A percentile compares a stretch with the other conserved stretches of the same genome.
Evolutionary conservation across 2,797 vertebrate species (phyloP).

Genomic region (Basileuterus tristriatus): DNA sequence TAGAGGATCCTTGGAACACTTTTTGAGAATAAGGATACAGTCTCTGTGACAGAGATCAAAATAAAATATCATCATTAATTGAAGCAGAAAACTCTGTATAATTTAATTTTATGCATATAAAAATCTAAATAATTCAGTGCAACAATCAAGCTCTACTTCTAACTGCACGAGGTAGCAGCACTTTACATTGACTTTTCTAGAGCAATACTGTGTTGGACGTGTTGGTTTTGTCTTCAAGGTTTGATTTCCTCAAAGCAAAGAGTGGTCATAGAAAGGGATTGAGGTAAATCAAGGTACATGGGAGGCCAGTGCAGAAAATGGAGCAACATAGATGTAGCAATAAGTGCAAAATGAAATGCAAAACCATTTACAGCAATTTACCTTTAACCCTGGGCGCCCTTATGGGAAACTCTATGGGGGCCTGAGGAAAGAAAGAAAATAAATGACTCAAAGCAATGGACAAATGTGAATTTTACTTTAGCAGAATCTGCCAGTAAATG

Average conservation of each 20-base stretch:
- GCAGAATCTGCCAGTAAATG: not conserved
- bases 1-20: not conserved
- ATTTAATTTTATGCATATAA: not conserved
- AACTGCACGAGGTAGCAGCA: not conserved
- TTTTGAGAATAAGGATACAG: not conserved
- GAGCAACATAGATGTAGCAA: not conserved
- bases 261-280: not conserved
- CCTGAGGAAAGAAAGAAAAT: not conserved
- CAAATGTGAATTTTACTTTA: not conserved
- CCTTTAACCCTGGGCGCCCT: not conserved
- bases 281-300: not conserved
- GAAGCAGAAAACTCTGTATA: not conserved
- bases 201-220: not conserved
- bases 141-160: not conserved
- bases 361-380: not conserved
- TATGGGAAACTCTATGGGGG: not conserved
- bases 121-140: not conserved
- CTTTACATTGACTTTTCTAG: not conserved
- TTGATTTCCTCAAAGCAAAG: not conserved
- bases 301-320: not conserved
- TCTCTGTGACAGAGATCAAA: not conserved
- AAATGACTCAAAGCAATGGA: not conserved
- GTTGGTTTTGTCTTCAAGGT: not conserved
- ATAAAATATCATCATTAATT: not conserved
- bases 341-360: not conserved